Evolutionary conservation across 2,888 invertebrate species (phyloP).

Genomic region (Pachycephus smyrnensis): DNA sequence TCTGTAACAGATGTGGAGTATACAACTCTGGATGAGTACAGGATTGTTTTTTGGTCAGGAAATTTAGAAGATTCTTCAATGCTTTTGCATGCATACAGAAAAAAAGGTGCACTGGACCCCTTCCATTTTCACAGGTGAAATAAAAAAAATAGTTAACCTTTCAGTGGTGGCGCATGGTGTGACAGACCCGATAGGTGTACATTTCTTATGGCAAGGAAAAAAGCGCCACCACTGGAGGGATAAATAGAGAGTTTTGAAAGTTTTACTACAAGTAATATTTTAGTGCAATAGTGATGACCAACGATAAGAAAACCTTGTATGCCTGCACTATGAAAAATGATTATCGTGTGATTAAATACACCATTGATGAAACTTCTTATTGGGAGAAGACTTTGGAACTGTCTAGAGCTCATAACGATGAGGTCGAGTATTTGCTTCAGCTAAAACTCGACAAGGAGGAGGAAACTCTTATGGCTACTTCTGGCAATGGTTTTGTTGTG

Average conservation of each 20-base stretch:
- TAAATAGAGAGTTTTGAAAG: background rate
- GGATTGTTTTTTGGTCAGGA: slow-evolving; percentile 85
- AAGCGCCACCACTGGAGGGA: background rate
- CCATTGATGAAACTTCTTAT: slow-evolving; percentile 66
- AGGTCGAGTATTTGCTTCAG: slow-evolving; percentile 82
- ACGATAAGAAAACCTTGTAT: slow-evolving; percentile 75
- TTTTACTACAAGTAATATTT: background rate
- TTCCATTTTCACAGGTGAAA: slow-evolving; percentile 72
- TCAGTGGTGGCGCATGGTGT: background rate
- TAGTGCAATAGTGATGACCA: slow-evolving; percentile 78
- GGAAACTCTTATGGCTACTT: slow-evolving; percentile 83
- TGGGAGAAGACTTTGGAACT: slow-evolving; percentile 77
- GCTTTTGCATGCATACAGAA: slow-evolving; percentile 74
- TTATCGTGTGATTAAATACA: slow-evolving; percentile 70
- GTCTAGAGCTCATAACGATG: slow-evolving; percentile 77
- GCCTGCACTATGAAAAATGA: slow-evolving; percentile 77
- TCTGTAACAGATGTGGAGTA: slow-evolving; percentile 76
- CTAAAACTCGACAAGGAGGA: slow-evolving; percentile 87
- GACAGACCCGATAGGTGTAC: background rate
- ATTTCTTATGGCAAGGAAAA: background rate
- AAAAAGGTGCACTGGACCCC: slow-evolving; percentile 70
- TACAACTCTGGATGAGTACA: slow-evolving; percentile 75
- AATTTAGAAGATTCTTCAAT: slow-evolving; percentile 81
- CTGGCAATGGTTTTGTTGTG: slow-evolving; percentile 85
- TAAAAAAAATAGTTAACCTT: background rate